Conservation (phyloP, 2,113 vertebrate genomes). For the Gallinago jamesoni region DNA sequence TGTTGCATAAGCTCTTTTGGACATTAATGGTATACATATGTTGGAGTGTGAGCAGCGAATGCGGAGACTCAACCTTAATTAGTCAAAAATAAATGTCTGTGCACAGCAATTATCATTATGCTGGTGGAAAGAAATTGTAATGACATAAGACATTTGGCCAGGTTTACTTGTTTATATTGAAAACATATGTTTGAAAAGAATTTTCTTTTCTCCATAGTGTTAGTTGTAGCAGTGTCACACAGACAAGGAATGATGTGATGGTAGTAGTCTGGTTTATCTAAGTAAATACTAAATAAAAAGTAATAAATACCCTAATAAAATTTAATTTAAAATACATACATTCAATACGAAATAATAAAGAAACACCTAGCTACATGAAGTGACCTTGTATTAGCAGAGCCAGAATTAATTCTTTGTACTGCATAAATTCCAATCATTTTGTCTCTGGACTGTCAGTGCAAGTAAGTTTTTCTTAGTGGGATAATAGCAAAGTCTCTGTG, state of each 20-base stretch:
- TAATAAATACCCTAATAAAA: not conserved
- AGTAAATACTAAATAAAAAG: conserved; percentile 13
- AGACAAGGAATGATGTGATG: conserved; percentile 36
- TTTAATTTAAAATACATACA: not conserved
- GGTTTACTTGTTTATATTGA: conserved; percentile 54
- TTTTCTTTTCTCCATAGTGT: conserved; percentile 9
- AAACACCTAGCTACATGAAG: conserved; percentile 33
- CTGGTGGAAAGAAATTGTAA: not conserved
- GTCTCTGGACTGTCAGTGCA: not conserved
- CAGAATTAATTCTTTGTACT: not conserved
- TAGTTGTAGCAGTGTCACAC: conserved; percentile 3
- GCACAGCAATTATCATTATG: not conserved
- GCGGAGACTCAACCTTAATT: conserved; percentile 3
- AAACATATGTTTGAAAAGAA: conserved; percentile 63
- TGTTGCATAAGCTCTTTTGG: not conserved
- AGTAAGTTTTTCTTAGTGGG: conserved; percentile 2
- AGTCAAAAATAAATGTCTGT: not conserved
- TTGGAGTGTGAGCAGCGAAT: not conserved
- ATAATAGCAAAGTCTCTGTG: conserved; percentile 18
- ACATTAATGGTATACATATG: not conserved
- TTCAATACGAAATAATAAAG: not conserved
- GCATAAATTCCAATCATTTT: conserved; percentile 18
- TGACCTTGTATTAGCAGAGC: not conserved
- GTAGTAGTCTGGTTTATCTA: conserved; percentile 32
- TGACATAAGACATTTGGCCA: not conserved